Conservation (phyloP, 2,797 vertebrate genomes). For the Danio jaintianensis region DNA sequence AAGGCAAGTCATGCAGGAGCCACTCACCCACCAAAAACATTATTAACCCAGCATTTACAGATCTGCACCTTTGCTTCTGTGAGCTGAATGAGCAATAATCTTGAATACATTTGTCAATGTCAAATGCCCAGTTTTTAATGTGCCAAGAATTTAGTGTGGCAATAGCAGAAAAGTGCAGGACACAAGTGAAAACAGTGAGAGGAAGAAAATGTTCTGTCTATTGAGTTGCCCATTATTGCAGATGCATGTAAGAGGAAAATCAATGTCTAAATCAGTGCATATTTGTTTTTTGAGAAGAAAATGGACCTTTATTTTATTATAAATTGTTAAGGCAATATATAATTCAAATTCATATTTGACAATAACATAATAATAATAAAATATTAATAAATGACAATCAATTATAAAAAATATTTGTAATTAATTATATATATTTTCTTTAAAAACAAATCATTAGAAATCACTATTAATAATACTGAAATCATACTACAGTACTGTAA, state of each 20-base stretch:
- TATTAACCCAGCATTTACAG: constrained; percentile 1
- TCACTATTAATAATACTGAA: no score
- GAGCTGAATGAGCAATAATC: not conserved
- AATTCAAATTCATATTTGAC: no score
- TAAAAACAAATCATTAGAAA: no score
- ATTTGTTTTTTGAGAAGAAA: not conserved
- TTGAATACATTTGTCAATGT: not conserved
- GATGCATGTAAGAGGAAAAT: not conserved
- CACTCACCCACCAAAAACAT: constrained; percentile 9
- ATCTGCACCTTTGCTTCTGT: not conserved
- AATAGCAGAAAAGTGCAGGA: not conserved
- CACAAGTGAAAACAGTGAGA: not conserved
- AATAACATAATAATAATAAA: no score
- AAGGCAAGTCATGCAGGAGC: not conserved
- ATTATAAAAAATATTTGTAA: no score
- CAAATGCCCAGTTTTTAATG: not conserved
- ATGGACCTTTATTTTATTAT: not conserved
- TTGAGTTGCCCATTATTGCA: not conserved
- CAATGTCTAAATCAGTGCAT: not conserved
- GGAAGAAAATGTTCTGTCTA: not conserved
- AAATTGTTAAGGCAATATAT: no score
- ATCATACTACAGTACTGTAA: no score
- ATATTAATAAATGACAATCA: no score
- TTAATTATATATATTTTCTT: no score
- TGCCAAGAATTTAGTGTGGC: constrained; percentile 18